Conservation (phyloP, 1,140 invertebrate genomes). For the Monochamus saltuarius region DNA sequence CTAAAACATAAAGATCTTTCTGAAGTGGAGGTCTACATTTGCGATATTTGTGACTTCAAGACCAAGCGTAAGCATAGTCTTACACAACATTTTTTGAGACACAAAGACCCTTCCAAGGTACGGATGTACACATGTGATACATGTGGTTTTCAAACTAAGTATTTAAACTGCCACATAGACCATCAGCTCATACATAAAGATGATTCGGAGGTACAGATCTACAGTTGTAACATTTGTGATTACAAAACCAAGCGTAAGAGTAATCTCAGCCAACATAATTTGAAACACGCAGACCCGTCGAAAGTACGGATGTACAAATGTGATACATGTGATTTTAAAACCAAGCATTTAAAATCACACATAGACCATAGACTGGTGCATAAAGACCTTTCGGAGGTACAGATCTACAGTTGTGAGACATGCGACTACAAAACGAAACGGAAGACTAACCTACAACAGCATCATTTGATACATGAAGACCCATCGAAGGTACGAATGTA, state of each 20-base stretch:
- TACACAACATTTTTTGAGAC: background rate
- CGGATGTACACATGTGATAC: slow-evolving; percentile 17
- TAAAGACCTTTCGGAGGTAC: slow-evolving; percentile 14
- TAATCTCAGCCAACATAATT: background rate
- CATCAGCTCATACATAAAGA: slow-evolving; percentile 5
- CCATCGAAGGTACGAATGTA: background rate
- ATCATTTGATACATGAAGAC: slow-evolving; percentile 23
- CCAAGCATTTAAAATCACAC: no score
- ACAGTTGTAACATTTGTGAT: slow-evolving; percentile 24
- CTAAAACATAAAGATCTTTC: no score
- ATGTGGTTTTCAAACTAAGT: no score
- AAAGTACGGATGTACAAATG: no score
- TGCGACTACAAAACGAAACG: slow-evolving; percentile 25
- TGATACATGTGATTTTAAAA: no score
- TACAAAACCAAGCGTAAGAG: slow-evolving; percentile 26
- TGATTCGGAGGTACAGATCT: slow-evolving; percentile 12
- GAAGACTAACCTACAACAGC: slow-evolving; percentile 18
- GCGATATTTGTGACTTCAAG: no score
- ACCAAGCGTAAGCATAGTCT: no score
- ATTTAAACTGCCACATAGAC: background rate
- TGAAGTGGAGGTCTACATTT: no score
- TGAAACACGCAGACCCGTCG: no score
- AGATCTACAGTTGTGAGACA: slow-evolving; percentile 17
- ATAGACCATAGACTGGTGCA: slow-evolving; percentile 25
- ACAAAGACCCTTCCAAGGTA: slow-evolving; percentile 23